Conservation (phyloP, 2,113 vertebrate species). For the Hippolais icterina region DNA sequence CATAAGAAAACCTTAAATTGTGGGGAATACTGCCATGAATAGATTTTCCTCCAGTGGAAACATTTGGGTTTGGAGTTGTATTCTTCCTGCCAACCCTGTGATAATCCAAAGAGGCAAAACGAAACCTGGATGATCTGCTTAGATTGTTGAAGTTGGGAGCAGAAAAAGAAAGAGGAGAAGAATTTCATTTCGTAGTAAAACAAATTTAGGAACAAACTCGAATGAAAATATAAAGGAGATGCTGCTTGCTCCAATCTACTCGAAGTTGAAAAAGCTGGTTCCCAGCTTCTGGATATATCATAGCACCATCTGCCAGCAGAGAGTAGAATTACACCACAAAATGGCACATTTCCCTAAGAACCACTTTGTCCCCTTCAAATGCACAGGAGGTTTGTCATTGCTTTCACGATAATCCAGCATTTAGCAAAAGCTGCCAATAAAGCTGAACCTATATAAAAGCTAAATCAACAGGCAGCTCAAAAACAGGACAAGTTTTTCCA, state of each 20-base stretch:
- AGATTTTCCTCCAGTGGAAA: neutral
- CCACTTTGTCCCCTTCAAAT: neutral
- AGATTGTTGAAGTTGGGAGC: neutral
- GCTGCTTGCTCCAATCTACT: neutral
- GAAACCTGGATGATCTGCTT: neutral
- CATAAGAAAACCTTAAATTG: neutral
- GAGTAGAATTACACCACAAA: neutral
- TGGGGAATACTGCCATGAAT: neutral
- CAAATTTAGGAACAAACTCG: neutral
- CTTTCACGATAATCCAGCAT: neutral
- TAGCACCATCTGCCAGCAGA: slow-evolving; percentile 50
- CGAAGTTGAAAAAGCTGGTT: neutral
- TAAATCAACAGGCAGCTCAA: neutral
- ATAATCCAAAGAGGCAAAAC: neutral
- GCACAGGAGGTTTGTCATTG: neutral
- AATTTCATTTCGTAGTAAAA: neutral
- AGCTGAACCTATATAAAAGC: neutral
- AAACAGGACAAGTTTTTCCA: neutral
- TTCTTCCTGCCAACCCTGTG: neutral
- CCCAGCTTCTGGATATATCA: neutral
- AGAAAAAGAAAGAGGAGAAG: neutral
- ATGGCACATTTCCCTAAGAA: neutral
- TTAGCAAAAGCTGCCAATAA: neutral
- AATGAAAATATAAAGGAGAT: neutral
- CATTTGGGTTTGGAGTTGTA: neutral